Evolutionary conservation across 2,113 vertebrate species (phyloP), one percentile per base, ranked within the genome.

Genomic region (Tylochromis polylepis): DNA sequence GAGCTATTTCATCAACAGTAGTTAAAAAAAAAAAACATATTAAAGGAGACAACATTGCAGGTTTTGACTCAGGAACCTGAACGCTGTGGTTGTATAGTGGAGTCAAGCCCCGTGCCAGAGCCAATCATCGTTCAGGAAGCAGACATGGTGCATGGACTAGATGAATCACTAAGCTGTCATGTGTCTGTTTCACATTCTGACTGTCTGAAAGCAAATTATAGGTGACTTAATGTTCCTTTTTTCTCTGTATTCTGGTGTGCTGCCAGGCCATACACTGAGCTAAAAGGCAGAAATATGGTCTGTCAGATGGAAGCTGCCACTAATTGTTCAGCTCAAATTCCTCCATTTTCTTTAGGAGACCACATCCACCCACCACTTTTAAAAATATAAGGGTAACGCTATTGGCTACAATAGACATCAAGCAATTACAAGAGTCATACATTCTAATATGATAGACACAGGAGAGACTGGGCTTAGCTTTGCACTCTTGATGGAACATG

Each of bases 141-240:
- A 89, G 86, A 91, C 85, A 80, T 77, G 84, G 86, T 57, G 85
- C 91, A 85, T 62, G 62, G 80, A 89, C 81, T 20, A 84, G 86
- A 94, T 95, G 95, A 96, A 92, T 96, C 95, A 96, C 84, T 60
- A 86, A 87, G 90, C 90, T 89, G 91, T 94, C 94, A 92, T 91
- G 92, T 91, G 94, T 93, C 94, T 94, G 80, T 95, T 94, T 94
- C 88, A 87, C 90, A 92, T 93, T 92, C 88, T 81, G 81, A 94
- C 86, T 79, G 84, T 92, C 57, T 79, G 62, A 88, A 92, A 88
- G 90, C 91, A 95, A 95, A 96, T 96, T 93, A 94, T 93, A 94
- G 92, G 94, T 95, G 95, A 94, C 87, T 94, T 93, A 77, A 89
- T 95, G 87, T 93, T 95, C 85, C 82, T 83, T 93, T 91, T 91